Percentiles rank a stretch among this genome's conserved stretches.
phyloP scores from a whole-genome alignment of 2,888 invertebrate genomes.

The Ernsta delagoae region DNA sequence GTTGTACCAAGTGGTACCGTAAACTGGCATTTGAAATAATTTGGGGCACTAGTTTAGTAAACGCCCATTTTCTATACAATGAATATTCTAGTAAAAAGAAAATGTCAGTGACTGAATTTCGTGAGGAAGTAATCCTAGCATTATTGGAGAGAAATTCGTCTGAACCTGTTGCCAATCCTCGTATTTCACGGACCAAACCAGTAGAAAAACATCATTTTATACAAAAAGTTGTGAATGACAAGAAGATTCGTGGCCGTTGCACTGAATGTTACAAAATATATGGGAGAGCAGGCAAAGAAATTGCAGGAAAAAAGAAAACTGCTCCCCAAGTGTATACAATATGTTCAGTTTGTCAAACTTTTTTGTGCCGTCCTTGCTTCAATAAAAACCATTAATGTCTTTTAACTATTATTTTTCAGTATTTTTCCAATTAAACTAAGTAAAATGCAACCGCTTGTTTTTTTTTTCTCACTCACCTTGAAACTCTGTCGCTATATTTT shows the following conservation, averaged over 20 bases:
- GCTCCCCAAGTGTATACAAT: neutral
- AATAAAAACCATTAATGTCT: too few species aligned
- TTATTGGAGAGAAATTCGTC: neutral
- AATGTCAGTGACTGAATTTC: conserved; percentile 3
- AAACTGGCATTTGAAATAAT: conserved; percentile 10
- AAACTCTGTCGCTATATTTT: too few species aligned
- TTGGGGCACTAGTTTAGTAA: conserved; percentile 5
- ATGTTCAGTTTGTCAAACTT: too few species aligned
- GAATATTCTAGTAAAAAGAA: conserved; percentile 3
- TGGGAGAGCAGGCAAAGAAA: neutral
- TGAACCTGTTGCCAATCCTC: neutral
- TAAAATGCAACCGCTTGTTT: conserved; percentile 12
- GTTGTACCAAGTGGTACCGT: conserved; percentile 19
- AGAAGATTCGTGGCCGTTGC: neutral
- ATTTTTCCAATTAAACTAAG: too few species aligned
- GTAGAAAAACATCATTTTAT: neutral
- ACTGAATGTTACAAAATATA: conserved; percentile 6
- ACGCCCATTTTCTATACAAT: conserved; percentile 5
- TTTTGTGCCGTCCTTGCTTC: too few species aligned
- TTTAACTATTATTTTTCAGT: too few species aligned
- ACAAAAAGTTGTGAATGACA: neutral
- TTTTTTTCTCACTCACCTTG: conserved; percentile 23
- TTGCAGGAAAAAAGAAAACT: neutral
- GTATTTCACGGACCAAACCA: too few species aligned
- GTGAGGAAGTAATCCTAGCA: neutral